These are phyloP conservation scores for Trichacis sp. DNA, from an alignment of 2,888 invertebrate species.

Conservation along the genomic window DNA sequence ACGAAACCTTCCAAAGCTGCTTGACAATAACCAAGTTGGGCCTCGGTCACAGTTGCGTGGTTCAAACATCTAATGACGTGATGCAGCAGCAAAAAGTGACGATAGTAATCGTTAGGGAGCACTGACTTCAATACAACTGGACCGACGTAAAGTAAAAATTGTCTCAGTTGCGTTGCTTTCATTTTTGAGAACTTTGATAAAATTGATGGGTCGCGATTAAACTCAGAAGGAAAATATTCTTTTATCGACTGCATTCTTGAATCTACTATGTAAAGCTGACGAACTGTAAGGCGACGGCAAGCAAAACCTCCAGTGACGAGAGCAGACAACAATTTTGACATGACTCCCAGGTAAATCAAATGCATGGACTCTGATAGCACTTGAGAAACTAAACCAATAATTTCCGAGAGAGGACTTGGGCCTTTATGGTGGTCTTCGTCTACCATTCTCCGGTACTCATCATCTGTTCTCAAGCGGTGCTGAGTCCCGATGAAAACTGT, in stretches of 20 bases:
- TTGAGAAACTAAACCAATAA: conserved; percentile 15
- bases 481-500: conserved; percentile 10
- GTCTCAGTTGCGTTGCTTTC: conserved; percentile 48
- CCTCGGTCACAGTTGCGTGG: not conserved
- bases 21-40: conserved; percentile 1
- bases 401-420: conserved; percentile 13
- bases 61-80: conserved; percentile 5
- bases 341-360: conserved; percentile 18
- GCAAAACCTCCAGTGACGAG: conserved; percentile 16
- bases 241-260: conserved; percentile 15
- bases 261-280: conserved; percentile 22
- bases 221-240: conserved; percentile 42
- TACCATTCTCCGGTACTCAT: conserved; percentile 23
- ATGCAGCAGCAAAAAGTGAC: conserved; percentile 27
- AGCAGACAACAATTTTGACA: conserved; percentile 23
- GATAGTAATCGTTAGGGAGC: conserved; percentile 13
- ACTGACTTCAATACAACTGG: conserved; percentile 36
- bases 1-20: conserved; percentile 7
- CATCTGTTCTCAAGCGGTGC: conserved; percentile 12
- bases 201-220: conserved; percentile 41
- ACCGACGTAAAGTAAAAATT: conserved; percentile 46
- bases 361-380: conserved; percentile 29
- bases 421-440: conserved; percentile 28
- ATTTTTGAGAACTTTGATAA: conserved; percentile 32
- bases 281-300: conserved; percentile 12